Evolutionary conservation across 2,113 vertebrate species (phyloP), one percentile per base, ranked within the genome.

Genomic region (Ctenomys sociabilis): DNA sequence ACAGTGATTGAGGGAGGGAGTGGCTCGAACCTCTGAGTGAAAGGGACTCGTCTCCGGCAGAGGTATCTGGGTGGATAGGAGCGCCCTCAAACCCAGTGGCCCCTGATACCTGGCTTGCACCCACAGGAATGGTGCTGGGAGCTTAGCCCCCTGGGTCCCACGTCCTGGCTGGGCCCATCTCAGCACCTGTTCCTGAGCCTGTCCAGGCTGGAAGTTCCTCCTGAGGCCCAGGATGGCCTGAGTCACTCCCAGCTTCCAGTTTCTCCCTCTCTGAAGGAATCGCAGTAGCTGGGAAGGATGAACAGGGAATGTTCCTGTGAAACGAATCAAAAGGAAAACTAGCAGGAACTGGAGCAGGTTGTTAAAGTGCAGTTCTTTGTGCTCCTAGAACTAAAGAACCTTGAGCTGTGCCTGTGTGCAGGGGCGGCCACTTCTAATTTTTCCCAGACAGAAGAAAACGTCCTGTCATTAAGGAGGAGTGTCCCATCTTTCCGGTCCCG

Each of bases 311-410:
- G 1, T 87, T 84, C 37, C 49, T 21, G 0, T 14, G 91, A 32
- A 89, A 37, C 92, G 54, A 72, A 45, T 63, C 0, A n/a, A 90
- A 88, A 88, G 49, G 59, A 81, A 57, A 84, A 49, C 57, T 68
- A 17, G 73, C 4, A 64, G 61, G 84, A 94, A n/a, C 64, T 3
- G 26, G 84, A 66, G 21, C 30, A 40, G 3, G 19, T 57, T 68
- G 59, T 91, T 70, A 16, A 75, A 52, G 90, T 87, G 72, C 35
- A 57, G 5, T 82, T 72, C 45, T 82, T 68, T 73, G 52, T 83
- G 82, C 19, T 61, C 85, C 28, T 35, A 28, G 86, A 72, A 2
- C 77, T 11, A 8, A 28, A 35, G n/a, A 54, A 64, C 85, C 82
- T 78, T 52, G 14, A 57, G 35, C 85, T 37, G 1, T 21, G 22